Base-by-base conservation (phyloP, 2,888 invertebrate species). In the Hemistola chrysoprasaria region DNA sequence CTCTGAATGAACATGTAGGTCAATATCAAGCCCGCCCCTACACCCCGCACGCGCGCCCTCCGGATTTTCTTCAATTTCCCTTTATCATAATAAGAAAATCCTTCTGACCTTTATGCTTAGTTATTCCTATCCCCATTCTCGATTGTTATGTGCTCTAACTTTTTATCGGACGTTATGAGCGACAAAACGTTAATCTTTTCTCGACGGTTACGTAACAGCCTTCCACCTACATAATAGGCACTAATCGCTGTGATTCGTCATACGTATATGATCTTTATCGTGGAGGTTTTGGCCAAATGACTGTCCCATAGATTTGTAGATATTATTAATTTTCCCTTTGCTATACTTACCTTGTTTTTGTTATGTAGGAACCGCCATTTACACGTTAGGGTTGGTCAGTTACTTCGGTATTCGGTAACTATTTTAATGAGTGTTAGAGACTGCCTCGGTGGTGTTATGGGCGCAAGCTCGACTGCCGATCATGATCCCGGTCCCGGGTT, bases 1-100 rank as follows among this genome's bases (percentile, higher is more conserved):
- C 85, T 79, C 82, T 87, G 84, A 87, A 87, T 87, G 88, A 87
- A 85, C 85, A 88, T 83, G 78, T 88, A 87, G 88, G 88, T 88
- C 88, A 88, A 88, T 87, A 88, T 86, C 88, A 88, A 85, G 73
- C 82, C 84, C 68, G 68, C 32, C 71, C 60, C 36, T 38, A 43
- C 65, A 29, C 67, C 67, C 71, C 67, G 42, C 66, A 33, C 66
- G 61, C 67, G 67, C 58, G 67, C 59, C 59, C 56, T 65, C 67
- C 70, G 4, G 73, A 75, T 70, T 73, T 71, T 72, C 77, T 73
- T 74, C 59, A 59, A 66, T 72, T 70, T 65, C 68, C 69, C 65
- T 67, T 71, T 71, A 71, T 59, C 47, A 60, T 74, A 72, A 71
- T 67, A 76, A 71, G 66, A 59, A 77, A 76, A 74, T 70, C 53